Base-by-base conservation (phyloP, 1,140 invertebrate species). In the Temnothorax curvispinosus region DNA sequence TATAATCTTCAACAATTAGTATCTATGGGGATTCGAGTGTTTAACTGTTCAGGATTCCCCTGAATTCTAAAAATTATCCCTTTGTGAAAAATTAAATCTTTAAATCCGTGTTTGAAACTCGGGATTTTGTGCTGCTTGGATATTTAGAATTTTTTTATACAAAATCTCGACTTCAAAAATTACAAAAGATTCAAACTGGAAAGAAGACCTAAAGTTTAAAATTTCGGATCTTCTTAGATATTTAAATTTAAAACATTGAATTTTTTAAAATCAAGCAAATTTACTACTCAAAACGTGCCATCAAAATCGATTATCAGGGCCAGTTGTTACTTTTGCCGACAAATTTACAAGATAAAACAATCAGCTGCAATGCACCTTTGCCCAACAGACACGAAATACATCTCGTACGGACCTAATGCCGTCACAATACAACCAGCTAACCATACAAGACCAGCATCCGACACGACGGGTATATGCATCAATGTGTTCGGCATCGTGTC, bases 401-500 rank as follows among this genome's bases (percentile, higher is more conserved):
- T 41, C 62, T 54, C 77, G 7, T 11, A 52, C n/a, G 44, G 2
- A 52, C 15, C 32, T 35, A 44, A 44, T 58, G 47, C 64, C 5
- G 27, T 5, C 38, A 47, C 32, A 50, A 74, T 32, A 11, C 64
- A 69, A 15, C n/a, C 77, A 71, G 47, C 54, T 74, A 38, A 60
- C 69, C 32, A 74, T 47, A 65, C 67, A 82, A 69, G 60, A 52
- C 47, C 71, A 56, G 60, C 65, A 65, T 71, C 58, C 18, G 69
- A 44, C 65, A 72, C 44, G 74, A 50, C 74, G 56, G 50, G 84
- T 69, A 69, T 69, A 69, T 69, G 71, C 87, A 81, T 88, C 88
- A 87, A 86, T 86, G 84, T 87, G 41, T 75, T 84, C 54, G 69
- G 54, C 54, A 75, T 62, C 80, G 32, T 60, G 58, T 84, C 69